Evolutionary conservation across 64 coral and sea anemone species (phyloP).

Genomic region (Actinia equina): DNA sequence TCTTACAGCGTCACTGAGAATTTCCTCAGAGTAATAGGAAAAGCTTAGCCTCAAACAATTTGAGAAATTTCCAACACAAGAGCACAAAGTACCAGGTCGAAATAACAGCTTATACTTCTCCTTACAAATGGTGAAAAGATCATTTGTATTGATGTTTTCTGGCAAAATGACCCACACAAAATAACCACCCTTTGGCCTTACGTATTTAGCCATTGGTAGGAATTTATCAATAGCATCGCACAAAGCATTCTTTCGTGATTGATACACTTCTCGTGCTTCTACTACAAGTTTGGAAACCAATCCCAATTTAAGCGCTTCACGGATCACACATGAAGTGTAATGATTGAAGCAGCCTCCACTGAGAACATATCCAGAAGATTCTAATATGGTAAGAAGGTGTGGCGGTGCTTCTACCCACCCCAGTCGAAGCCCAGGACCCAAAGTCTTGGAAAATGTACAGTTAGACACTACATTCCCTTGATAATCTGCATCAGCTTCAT

Average conservation of each 20-base stretch:
- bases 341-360: constrained; percentile 89
- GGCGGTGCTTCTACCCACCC: constrained; percentile 83
- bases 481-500: constrained; percentile 78
- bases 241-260: constrained; percentile 49
- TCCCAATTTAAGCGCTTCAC: constrained; percentile 61
- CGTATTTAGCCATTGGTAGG: constrained; percentile 53
- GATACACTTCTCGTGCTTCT: constrained; percentile 30
- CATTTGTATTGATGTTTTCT: constrained; percentile 41
- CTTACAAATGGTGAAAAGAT: constrained; percentile 44
- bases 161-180: constrained; percentile 85
- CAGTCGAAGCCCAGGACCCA: constrained; percentile 82
- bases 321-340: constrained; percentile 65
- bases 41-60: constrained; percentile 68
- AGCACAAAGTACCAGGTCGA: constrained; percentile 26
- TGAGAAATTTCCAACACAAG: constrained; percentile 69
- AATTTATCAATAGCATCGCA: constrained; percentile 74
- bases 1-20: constrained; percentile 50
- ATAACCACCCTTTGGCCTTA: constrained; percentile 70
- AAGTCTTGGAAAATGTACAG: constrained; percentile 75
- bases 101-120: constrained; percentile 56
- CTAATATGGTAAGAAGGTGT: constrained; percentile 22
- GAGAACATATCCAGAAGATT: constrained; percentile 26
- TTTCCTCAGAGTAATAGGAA: constrained; percentile 53
- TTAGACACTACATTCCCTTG: constrained; percentile 91
- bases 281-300: constrained; percentile 57